Base-by-base conservation (phyloP, 2,113 vertebrate species). In the Trogon surrucura region DNA sequence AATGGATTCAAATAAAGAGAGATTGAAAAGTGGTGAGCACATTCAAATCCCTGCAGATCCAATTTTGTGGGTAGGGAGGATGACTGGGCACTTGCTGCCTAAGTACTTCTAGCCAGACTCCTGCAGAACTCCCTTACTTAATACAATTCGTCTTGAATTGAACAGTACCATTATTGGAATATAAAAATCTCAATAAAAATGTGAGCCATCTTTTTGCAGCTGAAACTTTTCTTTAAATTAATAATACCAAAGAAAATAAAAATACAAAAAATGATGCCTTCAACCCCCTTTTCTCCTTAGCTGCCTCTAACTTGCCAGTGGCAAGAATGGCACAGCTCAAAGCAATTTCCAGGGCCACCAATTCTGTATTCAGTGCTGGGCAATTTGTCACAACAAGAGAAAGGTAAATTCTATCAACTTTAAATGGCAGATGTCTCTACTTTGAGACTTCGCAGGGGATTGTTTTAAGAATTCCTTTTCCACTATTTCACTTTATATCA, bases 1-100 rank as follows among this genome's bases (percentile, higher is more conserved):
- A 95, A 92, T 75, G 53, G 87, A 80, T 81, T 95, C 70, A 89
- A 89, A 91, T 78, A 79, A 72, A 88, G 61, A 81, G 67, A 89
- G 48, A 92, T 0, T 85, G 80, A 92, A 92, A 92, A 65, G n/a
- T 27, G 1, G 77, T 26, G n/a, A 91, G 53, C 21, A 57, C 74
- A 94, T 89, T 74, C 38, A 95, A 90, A 86, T 90, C 89, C 75
- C 94, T 74, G 64, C 45, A 94, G 92, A 93, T 90, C n/a, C 53
- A 86, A 84, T 96, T 90, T 88, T 81, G 30, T 56, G 27, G 56
- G 41, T 47, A 94, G 61, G 32, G 50, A 92, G 29, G 45, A 80
- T 86, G 50, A 29, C 80, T 90, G 61, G 15, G 64, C 94, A 78
- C 84, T 70, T 89, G 88, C 45, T 77, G 47, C 45, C 29, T 13